Conservation (phyloP, 2,113 vertebrate genomes). For the Leptocoma aspasia region DNA sequence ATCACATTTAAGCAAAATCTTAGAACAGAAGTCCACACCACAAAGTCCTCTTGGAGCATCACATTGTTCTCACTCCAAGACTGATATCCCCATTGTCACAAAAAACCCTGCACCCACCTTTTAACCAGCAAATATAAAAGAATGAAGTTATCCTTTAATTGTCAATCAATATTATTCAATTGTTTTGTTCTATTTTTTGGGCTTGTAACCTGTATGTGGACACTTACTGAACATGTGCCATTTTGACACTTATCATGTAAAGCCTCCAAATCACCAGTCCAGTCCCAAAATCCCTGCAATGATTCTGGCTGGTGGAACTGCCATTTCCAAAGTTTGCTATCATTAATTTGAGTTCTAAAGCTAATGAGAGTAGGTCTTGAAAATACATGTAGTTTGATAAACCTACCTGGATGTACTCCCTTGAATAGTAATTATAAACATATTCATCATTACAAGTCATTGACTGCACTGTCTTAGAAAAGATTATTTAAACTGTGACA, state of each 20-base stretch:
- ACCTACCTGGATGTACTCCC: not conserved
- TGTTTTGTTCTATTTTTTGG: not conserved
- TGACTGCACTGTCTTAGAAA: not conserved
- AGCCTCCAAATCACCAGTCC: not conserved
- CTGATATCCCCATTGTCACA: not conserved
- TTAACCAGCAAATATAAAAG: not conserved
- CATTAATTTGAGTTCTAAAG: not conserved
- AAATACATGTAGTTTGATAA: not conserved
- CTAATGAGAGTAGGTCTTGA: not conserved
- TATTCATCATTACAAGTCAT: not conserved
- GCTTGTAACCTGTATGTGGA: not conserved
- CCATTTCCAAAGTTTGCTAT: not conserved
- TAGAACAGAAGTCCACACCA: not conserved
- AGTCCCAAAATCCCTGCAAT: not conserved
- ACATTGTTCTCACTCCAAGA: not conserved
- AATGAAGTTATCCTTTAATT: not conserved
- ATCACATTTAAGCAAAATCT: not conserved
- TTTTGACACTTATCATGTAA: not conserved
- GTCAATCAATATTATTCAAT: not conserved
- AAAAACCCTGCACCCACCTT: not conserved
- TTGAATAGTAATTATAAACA: not conserved
- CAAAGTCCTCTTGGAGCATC: not conserved
- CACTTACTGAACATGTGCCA: rapidly evolving
- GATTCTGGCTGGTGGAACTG: not conserved
- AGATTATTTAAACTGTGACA: not conserved